These are phyloP conservation scores for Limnephilus auricula DNA, from an alignment of 2,888 invertebrate species.

Conservation along the genomic window DNA sequence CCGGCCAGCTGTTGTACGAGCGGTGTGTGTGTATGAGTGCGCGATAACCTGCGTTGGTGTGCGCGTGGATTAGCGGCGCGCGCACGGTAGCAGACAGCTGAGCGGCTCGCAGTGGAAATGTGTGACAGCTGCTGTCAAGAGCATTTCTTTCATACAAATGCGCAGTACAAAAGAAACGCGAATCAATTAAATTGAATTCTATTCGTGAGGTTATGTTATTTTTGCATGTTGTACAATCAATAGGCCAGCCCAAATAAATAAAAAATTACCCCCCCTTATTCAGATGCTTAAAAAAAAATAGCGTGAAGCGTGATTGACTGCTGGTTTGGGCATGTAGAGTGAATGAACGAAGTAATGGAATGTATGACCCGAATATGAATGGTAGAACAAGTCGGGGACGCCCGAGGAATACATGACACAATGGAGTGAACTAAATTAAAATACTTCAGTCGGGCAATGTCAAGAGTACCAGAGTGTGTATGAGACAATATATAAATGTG, in stretches of 20 bases:
- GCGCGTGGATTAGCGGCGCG: conserved; percentile 54
- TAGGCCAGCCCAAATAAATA: background rate
- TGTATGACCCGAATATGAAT: no score
- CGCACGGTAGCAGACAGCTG: conserved; percentile 61
- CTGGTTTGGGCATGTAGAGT: no score
- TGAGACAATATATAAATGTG: no score
- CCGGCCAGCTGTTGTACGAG: conserved; percentile 48
- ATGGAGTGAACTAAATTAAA: no score
- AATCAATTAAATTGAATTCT: background rate
- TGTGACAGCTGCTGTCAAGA: conserved; percentile 43
- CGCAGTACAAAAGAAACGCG: background rate
- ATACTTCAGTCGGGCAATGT: no score
- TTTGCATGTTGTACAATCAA: background rate
- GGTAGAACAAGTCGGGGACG: no score
- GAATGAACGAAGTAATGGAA: no score
- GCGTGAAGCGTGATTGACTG: no score
- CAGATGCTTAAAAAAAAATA: background rate
- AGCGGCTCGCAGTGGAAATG: conserved; percentile 36
- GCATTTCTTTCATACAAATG: background rate
- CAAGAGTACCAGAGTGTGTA: no score
- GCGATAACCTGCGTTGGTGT: background rate
- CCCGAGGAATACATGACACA: no score
- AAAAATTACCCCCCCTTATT: background rate
- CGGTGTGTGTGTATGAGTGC: background rate
- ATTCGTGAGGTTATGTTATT: background rate